Conservation (phyloP, 64 coral and sea anemone genomes). For the Trachythela sp. region DNA sequence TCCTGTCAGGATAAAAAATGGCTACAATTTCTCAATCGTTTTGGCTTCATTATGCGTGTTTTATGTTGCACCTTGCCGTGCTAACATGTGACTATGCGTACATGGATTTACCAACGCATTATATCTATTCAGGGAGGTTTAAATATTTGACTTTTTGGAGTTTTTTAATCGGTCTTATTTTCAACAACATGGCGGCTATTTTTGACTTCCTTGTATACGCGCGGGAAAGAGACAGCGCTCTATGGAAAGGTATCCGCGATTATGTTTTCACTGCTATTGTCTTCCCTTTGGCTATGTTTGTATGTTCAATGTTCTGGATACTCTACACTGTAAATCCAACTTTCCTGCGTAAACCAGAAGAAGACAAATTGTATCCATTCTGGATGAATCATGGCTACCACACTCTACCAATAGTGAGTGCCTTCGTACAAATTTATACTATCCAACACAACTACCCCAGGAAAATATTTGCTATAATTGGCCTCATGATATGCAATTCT, state of each 20-base stretch:
- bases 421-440: neutral
- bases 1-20: neutral
- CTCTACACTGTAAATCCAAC: neutral
- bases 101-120: neutral
- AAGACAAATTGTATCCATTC: neutral
- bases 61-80: neutral
- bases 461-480: neutral
- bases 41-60: neutral
- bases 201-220: neutral
- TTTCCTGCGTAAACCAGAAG: neutral
- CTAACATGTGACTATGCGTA: neutral
- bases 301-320: conserved; percentile 1
- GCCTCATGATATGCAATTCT: neutral
- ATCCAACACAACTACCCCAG: neutral
- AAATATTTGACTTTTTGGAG: conserved; percentile 7
- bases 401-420: neutral
- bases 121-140: neutral
- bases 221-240: neutral
- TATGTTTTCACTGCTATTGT: neutral
- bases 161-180: neutral
- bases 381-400: neutral
- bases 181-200: neutral
- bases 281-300: neutral
- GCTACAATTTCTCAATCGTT: neutral
- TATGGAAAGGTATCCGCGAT: neutral